Conservation (phyloP, 2,797 vertebrate genomes). For the Ispidina picta region DNA sequence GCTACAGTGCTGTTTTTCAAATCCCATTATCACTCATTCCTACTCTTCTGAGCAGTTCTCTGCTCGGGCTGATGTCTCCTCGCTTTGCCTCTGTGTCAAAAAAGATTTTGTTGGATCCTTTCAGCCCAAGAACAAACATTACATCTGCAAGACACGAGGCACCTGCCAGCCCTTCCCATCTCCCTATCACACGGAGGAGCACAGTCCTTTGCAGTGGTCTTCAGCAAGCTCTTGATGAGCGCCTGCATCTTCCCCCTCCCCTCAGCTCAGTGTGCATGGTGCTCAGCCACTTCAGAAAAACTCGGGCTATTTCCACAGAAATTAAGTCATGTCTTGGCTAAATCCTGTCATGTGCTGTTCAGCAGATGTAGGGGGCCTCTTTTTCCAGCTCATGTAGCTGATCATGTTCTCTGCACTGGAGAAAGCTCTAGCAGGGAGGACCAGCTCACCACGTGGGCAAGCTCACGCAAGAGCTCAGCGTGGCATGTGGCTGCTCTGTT, state of each 20-base stretch:
- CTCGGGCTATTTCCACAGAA: not conserved
- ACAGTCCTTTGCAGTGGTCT: fast-evolving
- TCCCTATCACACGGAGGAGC: not conserved
- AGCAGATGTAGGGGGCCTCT: conserved; percentile 50
- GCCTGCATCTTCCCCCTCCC: not conserved
- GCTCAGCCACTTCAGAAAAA: conserved; percentile 9
- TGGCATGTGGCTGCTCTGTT: not conserved
- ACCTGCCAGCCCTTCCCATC: not conserved
- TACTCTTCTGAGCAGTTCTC: not conserved
- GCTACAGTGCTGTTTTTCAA: not conserved
- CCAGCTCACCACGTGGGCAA: not conserved
- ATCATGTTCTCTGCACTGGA: not conserved
- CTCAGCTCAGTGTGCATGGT: not conserved
- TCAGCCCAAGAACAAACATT: not conserved
- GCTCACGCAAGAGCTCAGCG: not conserved
- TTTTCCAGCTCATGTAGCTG: not conserved
- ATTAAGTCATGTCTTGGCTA: conserved; percentile 40
- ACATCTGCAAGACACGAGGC: not conserved
- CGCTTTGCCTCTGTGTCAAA: not conserved
- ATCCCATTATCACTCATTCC: not conserved
- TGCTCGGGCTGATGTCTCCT: not conserved
- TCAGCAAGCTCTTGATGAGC: not conserved
- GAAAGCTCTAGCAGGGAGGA: conserved; percentile 6
- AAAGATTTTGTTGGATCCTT: not conserved
- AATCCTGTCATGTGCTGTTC: conserved; percentile 21